phyloP scores from a whole-genome alignment of 1,140 invertebrate genomes.

The Harlomillsia oculata region DNA sequence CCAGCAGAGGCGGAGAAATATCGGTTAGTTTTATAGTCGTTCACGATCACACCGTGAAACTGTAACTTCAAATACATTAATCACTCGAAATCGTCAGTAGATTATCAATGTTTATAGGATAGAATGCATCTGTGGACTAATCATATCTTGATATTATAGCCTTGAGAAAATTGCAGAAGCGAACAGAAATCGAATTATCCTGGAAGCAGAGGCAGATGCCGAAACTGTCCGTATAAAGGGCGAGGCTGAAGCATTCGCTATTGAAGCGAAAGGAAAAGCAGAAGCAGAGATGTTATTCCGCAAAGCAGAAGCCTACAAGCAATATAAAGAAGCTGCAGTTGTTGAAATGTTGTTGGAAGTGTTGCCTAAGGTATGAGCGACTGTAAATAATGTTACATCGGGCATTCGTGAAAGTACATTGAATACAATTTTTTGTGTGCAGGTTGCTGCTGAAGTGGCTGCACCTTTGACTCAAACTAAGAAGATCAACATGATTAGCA shows the following conservation, averaged over 20 bases:
- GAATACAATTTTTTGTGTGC: constrained; percentile 21
- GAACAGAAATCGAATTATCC: constrained; percentile 67
- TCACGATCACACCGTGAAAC: too few species aligned
- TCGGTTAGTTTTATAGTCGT: too few species aligned
- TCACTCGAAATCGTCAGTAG: too few species aligned
- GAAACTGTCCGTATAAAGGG: constrained; percentile 71
- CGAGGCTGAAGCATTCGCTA: constrained; percentile 77
- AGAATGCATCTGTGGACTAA: constrained; percentile 1
- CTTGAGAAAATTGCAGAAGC: constrained; percentile 90
- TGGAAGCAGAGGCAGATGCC: constrained; percentile 89
- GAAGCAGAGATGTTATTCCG: constrained; percentile 94
- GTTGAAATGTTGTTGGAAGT: constrained; percentile 93
- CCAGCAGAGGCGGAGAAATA: constrained; percentile 92
- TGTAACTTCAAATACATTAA: too few species aligned
- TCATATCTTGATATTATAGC: constrained; percentile 40
- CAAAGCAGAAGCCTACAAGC: constrained; percentile 92
- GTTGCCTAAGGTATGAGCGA: constrained; percentile 70
- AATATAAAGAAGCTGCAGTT: constrained; percentile 93
- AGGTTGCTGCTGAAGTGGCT: constrained; percentile 91
- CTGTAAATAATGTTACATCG: not conserved
- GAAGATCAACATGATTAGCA: constrained; percentile 90
- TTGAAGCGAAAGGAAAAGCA: constrained; percentile 85
- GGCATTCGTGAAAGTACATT: too few species aligned
- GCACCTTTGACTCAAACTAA: constrained; percentile 85
- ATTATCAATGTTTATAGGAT: too few species aligned